Conservation (phyloP, 2,113 vertebrate genomes). For the Eurystomus gularis region DNA sequence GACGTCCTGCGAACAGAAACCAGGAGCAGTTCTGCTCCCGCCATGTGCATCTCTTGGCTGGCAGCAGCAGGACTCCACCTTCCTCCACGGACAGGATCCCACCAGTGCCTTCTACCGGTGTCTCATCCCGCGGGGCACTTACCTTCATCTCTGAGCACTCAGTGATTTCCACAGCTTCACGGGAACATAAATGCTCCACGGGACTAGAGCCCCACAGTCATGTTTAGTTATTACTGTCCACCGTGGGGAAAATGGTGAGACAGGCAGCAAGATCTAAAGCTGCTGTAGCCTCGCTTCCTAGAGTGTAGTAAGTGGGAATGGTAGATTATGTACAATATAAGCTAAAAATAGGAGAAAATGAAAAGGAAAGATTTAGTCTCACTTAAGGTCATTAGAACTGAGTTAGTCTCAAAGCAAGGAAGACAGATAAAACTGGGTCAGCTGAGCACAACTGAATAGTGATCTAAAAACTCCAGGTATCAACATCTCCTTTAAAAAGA, state of each 20-base stretch:
- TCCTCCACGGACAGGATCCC: not conserved
- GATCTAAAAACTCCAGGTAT: not conserved
- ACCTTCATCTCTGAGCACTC: not conserved
- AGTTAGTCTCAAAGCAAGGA: not conserved
- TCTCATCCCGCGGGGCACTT: accelerated
- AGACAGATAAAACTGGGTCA: not conserved
- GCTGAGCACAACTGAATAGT: not conserved
- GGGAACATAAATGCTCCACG: not conserved
- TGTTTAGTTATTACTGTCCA: not conserved
- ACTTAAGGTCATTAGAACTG: not conserved
- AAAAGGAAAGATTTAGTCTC: not conserved
- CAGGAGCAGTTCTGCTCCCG: not conserved
- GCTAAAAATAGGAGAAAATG: not conserved
- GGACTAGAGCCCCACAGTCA: not conserved
- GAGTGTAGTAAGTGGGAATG: not conserved
- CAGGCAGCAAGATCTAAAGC: not conserved
- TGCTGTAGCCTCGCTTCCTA: not conserved
- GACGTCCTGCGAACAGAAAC: not conserved
- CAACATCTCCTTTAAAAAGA: not conserved
- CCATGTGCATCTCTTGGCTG: not conserved
- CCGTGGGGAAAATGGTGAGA: not conserved
- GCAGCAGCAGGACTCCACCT: not conserved
- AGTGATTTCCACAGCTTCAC: not conserved
- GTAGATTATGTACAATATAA: not conserved
- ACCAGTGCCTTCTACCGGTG: accelerated